A percentile compares a stretch with the other conserved stretches of the same genome.
Evolutionary conservation across 2,888 invertebrate genomes (phyloP).

Genomic region (Phaonia tiefii): DNA sequence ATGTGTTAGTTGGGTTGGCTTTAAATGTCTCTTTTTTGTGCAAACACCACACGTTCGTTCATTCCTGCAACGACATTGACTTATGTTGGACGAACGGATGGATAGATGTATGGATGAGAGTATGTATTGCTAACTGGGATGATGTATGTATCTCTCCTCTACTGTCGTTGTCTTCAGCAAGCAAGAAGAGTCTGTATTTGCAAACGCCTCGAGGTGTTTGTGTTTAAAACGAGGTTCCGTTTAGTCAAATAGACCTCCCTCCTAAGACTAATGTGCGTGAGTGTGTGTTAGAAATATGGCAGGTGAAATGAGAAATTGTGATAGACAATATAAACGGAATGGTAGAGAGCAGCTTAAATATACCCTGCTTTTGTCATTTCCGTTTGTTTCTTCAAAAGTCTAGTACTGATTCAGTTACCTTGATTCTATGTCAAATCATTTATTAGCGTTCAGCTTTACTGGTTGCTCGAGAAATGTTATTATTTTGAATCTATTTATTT

Average conservation of each 20-base stretch:
- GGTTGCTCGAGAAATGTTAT: too few relatives aligned
- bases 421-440: too few relatives aligned
- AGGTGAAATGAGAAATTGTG: background rate
- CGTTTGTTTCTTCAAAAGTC: too few relatives aligned
- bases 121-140: conserved; percentile 22
- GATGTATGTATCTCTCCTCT: background rate
- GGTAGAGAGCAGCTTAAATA: background rate
- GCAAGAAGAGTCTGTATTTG: conserved; percentile 19
- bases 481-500: too few relatives aligned
- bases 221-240: conserved; percentile 27
- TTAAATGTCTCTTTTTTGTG: conserved; percentile 26
- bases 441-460: too few relatives aligned
- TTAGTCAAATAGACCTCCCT: conserved; percentile 13
- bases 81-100: conserved; percentile 14
- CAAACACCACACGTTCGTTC: conserved; percentile 58
- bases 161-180: conserved; percentile 15
- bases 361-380: too few relatives aligned
- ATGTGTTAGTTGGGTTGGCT: conserved; percentile 46
- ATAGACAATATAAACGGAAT: background rate
- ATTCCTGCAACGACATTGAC: conserved; percentile 44
- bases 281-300: conserved; percentile 1
- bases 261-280: background rate
- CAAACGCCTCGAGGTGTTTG: conserved; percentile 32
- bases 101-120: background rate
- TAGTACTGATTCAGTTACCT: too few relatives aligned